phyloP scores from a whole-genome alignment of 2,797 vertebrate species.

The Picus viridis region DNA sequence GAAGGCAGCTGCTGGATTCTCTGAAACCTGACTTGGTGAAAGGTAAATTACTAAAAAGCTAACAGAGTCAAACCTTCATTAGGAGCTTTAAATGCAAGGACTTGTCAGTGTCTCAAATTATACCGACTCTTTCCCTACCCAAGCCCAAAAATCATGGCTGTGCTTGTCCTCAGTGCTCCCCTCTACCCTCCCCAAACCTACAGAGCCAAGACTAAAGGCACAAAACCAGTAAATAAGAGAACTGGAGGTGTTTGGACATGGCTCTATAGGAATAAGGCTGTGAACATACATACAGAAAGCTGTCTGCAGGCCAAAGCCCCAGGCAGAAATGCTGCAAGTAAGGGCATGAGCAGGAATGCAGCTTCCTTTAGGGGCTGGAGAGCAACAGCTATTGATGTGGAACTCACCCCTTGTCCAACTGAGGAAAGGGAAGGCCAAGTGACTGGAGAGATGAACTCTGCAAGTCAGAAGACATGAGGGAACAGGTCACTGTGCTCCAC shows the following conservation, averaged over 20 bases:
- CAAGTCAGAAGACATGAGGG: background rate
- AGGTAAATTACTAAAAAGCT: background rate
- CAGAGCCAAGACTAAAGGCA: background rate
- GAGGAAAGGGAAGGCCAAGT: background rate
- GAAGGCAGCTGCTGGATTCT: background rate
- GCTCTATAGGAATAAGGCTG: background rate
- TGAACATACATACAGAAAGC: background rate
- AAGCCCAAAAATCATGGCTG: background rate
- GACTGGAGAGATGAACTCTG: background rate
- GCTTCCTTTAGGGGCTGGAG: background rate
- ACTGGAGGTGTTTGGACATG: background rate
- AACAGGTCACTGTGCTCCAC: background rate
- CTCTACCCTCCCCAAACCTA: background rate
- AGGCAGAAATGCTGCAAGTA: background rate
- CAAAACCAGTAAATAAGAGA: background rate
- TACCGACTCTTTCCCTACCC: background rate
- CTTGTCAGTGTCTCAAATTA: background rate
- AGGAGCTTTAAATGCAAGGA: background rate
- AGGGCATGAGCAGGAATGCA: background rate
- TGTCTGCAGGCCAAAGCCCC: background rate
- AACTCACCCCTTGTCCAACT: background rate
- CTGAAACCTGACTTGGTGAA: background rate
- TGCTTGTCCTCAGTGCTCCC: background rate
- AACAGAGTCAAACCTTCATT: background rate
- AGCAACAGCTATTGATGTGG: background rate